phyloP scores from a whole-genome alignment of 1,140 invertebrate species.

The Aphaenogaster rudis region DNA sequence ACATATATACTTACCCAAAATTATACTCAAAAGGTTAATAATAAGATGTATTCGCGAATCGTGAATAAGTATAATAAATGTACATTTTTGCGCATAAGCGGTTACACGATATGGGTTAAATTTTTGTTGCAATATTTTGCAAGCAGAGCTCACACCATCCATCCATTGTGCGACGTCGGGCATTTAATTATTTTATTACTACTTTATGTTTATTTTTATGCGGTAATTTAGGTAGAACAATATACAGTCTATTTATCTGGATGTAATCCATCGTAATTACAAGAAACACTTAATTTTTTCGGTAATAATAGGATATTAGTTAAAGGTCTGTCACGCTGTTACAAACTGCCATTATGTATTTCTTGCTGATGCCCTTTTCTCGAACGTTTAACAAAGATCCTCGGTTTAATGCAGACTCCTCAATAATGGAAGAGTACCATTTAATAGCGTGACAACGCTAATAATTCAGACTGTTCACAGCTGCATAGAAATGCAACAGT shows the following conservation, averaged over 20 bases:
- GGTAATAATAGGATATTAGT: neutral
- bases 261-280: neutral
- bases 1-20: neutral
- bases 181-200: neutral
- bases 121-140: neutral
- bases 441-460: neutral
- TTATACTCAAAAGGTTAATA: neutral
- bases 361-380: neutral
- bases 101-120: neutral
- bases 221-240: neutral
- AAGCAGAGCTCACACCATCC: neutral
- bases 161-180: neutral
- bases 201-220: conserved; percentile 2
- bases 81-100: neutral
- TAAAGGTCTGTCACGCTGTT: neutral
- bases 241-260: neutral
- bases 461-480: neutral
- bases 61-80: neutral
- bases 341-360: neutral
- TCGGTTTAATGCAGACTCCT: neutral
- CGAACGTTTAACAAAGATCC: neutral
- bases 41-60: neutral
- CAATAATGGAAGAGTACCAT: neutral
- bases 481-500: neutral
- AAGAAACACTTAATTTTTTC: too few species aligned